A percentile compares a stretch with the other conserved stretches of the same genome.
phyloP scores from a whole-genome alignment of 2,113 vertebrate species.

The Numenius arquata region DNA sequence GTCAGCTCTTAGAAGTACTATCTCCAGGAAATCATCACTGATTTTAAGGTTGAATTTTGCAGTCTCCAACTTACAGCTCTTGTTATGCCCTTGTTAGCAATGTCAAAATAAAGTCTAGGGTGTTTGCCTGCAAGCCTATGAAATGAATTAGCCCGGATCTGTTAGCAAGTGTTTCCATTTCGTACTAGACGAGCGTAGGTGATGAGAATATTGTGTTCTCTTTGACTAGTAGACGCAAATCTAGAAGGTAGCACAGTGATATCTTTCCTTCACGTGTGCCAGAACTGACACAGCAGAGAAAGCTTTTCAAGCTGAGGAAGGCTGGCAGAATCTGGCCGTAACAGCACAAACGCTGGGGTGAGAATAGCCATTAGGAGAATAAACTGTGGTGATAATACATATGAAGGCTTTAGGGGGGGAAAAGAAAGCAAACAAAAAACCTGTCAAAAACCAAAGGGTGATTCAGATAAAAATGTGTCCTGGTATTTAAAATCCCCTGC shows the following conservation, averaged over 20 bases:
- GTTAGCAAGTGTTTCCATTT: background rate
- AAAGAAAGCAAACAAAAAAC: accelerated
- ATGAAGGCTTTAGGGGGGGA: background rate
- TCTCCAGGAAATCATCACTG: background rate
- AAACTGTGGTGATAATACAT: background rate
- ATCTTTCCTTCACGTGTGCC: background rate
- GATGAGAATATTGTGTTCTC: background rate
- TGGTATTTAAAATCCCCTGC: background rate
- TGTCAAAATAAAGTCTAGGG: background rate
- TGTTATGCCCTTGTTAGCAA: background rate
- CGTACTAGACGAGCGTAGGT: background rate
- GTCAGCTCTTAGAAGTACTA: background rate
- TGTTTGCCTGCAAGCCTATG: background rate
- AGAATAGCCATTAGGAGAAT: background rate
- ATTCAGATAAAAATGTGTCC: background rate
- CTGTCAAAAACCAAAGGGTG: background rate
- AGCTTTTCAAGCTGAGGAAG: background rate
- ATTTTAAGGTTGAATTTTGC: background rate
- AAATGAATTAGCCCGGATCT: background rate
- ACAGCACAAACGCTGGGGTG: background rate
- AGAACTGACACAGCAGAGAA: background rate
- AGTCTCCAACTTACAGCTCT: background rate
- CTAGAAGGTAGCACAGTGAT: background rate
- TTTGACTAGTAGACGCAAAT: background rate
- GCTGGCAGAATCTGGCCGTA: background rate